Conservation (phyloP, 2,888 invertebrate species). For the Zygaena filipendulae region DNA sequence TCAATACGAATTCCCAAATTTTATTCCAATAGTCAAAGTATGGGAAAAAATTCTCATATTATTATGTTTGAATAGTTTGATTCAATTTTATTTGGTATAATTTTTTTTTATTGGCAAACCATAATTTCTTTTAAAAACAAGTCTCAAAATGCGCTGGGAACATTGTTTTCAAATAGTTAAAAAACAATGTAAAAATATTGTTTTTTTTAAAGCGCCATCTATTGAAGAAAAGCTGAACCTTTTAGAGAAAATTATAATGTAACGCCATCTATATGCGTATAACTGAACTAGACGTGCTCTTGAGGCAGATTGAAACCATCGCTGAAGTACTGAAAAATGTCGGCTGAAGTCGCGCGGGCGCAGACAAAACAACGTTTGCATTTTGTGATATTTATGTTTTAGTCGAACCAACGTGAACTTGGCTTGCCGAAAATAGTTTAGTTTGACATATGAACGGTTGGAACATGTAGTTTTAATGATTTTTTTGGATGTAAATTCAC, state of each 20-base stretch:
- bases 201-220: slow-evolving; percentile 23
- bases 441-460: slow-evolving; percentile 61
- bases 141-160: no score
- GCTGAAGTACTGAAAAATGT: slow-evolving; percentile 22
- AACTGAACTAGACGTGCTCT: slow-evolving; percentile 1
- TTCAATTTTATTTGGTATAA: no score
- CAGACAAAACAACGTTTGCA: slow-evolving; percentile 22
- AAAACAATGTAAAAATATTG: no score
- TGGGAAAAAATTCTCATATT: no score
- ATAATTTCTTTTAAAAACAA: no score
- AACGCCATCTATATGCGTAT: slow-evolving; percentile 30
- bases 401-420: slow-evolving; percentile 55
- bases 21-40: no score
- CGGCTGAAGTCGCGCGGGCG: slow-evolving; percentile 15
- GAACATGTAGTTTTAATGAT: slow-evolving; percentile 66
- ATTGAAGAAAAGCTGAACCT: slow-evolving; percentile 15
- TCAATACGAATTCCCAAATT: no score
- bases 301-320: slow-evolving; percentile 16
- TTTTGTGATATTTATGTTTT: slow-evolving; percentile 39
- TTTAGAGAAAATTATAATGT: background rate
- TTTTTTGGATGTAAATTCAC: slow-evolving; percentile 51
- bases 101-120: no score
- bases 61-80: no score
- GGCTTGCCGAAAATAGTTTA: slow-evolving; percentile 59
- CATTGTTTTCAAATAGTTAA: no score